Base-by-base conservation (phyloP, 2,888 invertebrate species). In the Neocrepidodera transversa region DNA sequence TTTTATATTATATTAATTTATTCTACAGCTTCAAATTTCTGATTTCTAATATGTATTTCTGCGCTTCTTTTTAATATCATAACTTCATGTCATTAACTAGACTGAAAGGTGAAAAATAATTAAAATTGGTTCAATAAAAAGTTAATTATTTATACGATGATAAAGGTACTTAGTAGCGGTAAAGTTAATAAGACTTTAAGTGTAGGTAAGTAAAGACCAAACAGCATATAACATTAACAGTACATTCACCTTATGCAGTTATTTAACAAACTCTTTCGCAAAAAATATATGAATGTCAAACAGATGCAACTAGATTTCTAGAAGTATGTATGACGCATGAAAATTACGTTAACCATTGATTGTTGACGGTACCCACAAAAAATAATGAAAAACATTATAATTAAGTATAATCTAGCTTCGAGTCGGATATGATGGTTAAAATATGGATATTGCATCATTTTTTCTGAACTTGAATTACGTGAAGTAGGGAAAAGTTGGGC, bases 401-500 rank as follows among this genome's bases (percentile, higher is more conserved):
- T 43, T 43, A 53, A 36, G 26, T 16, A 43, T 35, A 54, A 43
- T 45, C 30, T 53, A 43, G 52, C 52, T 30, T 53, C 47, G 35
- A 54, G 16, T 28, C 35, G 36, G 45, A 51, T 26, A 50, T 58
- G 58, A 58, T 58, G 58, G 16, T 17, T 43, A 38, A 51, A 35
- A 16, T 28, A 30, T 45, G 36, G 45, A 51, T 58, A 51, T 58
- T 58, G 58, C 58, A 58, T 58, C 28, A 45, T 54, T 53, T 54
- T n/a, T 54, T 54, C 23, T 54, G 47, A 54, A 36, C 45, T 35
- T 30, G 32, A 54, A 36, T 45, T 26, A 35, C 43, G 45, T 23
- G 7, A 54, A n/a, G 45, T 54, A 47, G 54, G 54, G 45, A 35
- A 45, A 45, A 54, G 54, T 36, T 36, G 43, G 20, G 53, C 49